Evolutionary conservation across 2,888 invertebrate species (phyloP).

Genomic region (Patella ulyssiponensis): DNA sequence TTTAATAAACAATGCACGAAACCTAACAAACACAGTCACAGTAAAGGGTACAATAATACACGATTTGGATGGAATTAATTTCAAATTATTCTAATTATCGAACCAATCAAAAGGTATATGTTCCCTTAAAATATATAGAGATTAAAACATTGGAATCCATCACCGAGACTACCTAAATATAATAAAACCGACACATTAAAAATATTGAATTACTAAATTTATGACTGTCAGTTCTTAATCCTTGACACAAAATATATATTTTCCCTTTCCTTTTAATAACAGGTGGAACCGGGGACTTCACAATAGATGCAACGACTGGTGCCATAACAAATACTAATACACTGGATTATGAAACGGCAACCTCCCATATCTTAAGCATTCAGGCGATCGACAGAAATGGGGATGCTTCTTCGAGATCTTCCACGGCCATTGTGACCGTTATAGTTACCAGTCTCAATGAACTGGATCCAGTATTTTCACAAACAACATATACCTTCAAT

Average conservation of each 20-base stretch:
- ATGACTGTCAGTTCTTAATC: too few species aligned
- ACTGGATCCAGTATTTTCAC: conserved; percentile 35
- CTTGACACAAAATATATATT: too few species aligned
- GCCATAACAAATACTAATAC: conserved; percentile 33
- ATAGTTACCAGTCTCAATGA: conserved; percentile 49
- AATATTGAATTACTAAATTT: too few species aligned
- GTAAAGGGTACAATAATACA: too few species aligned
- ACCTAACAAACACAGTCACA: conserved; percentile 15
- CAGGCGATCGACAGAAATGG: conserved; percentile 52
- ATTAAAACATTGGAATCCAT: too few species aligned
- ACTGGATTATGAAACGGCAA: conserved; percentile 56
- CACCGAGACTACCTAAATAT: too few species aligned
- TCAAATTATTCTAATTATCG: too few species aligned
- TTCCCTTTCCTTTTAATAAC: conserved; percentile 16
- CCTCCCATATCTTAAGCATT: conserved; percentile 45
- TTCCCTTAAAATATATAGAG: too few species aligned
- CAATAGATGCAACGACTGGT: conserved; percentile 46
- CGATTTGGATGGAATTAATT: too few species aligned
- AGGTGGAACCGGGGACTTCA: conserved; percentile 36
- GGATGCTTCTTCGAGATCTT: conserved; percentile 35
- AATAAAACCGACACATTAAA: too few species aligned
- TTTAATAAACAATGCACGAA: too few species aligned
- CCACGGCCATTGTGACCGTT: conserved; percentile 34
- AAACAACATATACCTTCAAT: conserved; percentile 33
- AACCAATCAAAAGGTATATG: too few species aligned